Evolutionary conservation across 2,797 vertebrate species (phyloP).

Genomic region (Tokudaia tokunoshimensis): DNA sequence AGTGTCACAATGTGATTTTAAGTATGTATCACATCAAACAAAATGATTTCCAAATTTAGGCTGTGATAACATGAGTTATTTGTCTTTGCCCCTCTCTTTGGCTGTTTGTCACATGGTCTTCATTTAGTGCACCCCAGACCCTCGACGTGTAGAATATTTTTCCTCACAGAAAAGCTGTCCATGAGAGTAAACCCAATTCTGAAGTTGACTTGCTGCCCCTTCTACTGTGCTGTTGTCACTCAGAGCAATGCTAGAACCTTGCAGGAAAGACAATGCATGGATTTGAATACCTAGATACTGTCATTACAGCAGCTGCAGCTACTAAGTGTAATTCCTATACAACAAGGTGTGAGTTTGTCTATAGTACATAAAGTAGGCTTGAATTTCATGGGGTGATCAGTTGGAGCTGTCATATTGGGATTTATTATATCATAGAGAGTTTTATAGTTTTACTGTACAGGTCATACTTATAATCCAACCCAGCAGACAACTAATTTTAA

Average conservation of each 20-base stretch:
- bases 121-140: background rate
- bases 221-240: background rate
- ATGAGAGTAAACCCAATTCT: background rate
- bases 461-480: background rate
- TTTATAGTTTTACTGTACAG: background rate
- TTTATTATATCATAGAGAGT: background rate
- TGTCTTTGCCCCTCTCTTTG: background rate
- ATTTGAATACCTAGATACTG: background rate
- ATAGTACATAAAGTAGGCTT: background rate
- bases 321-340: background rate
- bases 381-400: background rate
- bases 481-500: slow-evolving; percentile 41
- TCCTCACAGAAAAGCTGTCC: background rate
- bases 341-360: background rate
- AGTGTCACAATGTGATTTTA: background rate
- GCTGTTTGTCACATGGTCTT: background rate
- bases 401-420: background rate
- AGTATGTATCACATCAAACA: background rate
- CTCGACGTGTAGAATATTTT: background rate
- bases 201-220: background rate
- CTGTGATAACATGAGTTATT: background rate
- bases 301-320: background rate
- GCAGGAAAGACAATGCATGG: background rate
- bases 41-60: background rate
- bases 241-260: background rate